phyloP scores from a whole-genome alignment of 37 sponge, comb jelly and placozoan genomes.

The Cliona cf. orientalis region DNA sequence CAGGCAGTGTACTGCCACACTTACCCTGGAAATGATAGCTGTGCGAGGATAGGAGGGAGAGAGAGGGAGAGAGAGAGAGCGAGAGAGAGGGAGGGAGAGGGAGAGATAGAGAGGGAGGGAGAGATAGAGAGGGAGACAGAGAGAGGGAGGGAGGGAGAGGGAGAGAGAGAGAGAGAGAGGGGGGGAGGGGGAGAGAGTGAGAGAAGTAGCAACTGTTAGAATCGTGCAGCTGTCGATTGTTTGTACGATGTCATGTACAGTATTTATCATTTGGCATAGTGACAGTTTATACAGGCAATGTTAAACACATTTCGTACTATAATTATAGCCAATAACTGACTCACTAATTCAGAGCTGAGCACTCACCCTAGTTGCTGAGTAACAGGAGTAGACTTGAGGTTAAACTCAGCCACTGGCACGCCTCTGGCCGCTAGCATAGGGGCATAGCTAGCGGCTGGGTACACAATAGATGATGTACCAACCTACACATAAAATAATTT shows the following conservation, averaged over 20 bases:
- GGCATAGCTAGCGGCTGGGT: slow-evolving; percentile 92
- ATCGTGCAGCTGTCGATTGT: neutral
- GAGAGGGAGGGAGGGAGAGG: too few species aligned
- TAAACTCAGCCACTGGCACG: slow-evolving; percentile 95
- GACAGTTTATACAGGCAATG: too few species aligned
- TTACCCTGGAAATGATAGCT: slow-evolving; percentile 94
- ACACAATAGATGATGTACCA: slow-evolving; percentile 94
- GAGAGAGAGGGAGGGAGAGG: too few species aligned
- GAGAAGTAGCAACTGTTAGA: neutral
- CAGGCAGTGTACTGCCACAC: slow-evolving; percentile 85
- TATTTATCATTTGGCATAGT: too few species aligned
- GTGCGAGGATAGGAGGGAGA: neutral
- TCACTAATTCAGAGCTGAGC: slow-evolving; percentile 5
- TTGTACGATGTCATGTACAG: too few species aligned
- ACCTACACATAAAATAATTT: slow-evolving; percentile 62
- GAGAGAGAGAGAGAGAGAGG: too few species aligned
- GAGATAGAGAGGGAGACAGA: too few species aligned
- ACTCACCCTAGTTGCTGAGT: slow-evolving; percentile 62
- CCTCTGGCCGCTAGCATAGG: slow-evolving; percentile 82
- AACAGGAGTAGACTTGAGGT: slow-evolving; percentile 87
- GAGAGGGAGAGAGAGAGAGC: too few species aligned
- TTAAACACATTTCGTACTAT: too few species aligned
- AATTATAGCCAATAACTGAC: too few species aligned
- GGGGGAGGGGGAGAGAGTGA: neutral
- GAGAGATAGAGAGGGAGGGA: too few species aligned